Evolutionary conservation across 2,797 vertebrate species (phyloP), one percentile per base, ranked within the genome.

Genomic region (Moxostoma hubbsi): DNA sequence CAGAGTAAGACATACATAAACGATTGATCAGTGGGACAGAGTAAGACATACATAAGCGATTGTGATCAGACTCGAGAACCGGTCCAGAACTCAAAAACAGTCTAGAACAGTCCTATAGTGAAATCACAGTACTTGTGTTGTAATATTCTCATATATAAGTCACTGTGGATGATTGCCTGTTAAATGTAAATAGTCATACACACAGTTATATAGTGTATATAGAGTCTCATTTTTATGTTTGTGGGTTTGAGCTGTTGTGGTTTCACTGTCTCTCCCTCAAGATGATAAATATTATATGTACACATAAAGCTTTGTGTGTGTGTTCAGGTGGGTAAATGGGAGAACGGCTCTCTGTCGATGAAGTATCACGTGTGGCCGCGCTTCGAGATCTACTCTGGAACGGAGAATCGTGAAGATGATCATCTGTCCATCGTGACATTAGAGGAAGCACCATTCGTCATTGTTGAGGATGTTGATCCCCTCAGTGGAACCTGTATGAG

Each of bases 331-430:
- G 98, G 98, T 55, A 98, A 97, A 83, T 99, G 97, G 97, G 98
- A 99, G 86, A 97, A 98, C 45, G 95, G 97, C 9, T 96, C 95
- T 49, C 88, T 99, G 79, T 93, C 97, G 85, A 98, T 99, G 97
- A 99, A 98, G 88, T 98, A 98, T 87, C 98, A 99, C 0, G 97
- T 99, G 89, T 99, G 98, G 97, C 98, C 98, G 12, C 97, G 97
- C 79, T 94, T 93, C 57, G 96, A 97, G 75, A 90, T 98, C 57
- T 98, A 96, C 79, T 96, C 96, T 84, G 96, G 96, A 45, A 93
- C 96, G 0, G 97, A 96, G 69, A 95, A 92, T 79, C 93, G 95
- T 0, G 95, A 98, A 65, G 97, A 99, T 0, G 97, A 99, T 90
- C 98, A 99, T 90, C 92, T 99, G 90, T 99, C 97, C 91, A 99